Percentiles rank a stretch among this genome's conserved stretches.
These are phyloP conservation scores for Pollenia amentaria DNA, from an alignment of 2,888 invertebrate genomes.

Conservation along the genomic window DNA sequence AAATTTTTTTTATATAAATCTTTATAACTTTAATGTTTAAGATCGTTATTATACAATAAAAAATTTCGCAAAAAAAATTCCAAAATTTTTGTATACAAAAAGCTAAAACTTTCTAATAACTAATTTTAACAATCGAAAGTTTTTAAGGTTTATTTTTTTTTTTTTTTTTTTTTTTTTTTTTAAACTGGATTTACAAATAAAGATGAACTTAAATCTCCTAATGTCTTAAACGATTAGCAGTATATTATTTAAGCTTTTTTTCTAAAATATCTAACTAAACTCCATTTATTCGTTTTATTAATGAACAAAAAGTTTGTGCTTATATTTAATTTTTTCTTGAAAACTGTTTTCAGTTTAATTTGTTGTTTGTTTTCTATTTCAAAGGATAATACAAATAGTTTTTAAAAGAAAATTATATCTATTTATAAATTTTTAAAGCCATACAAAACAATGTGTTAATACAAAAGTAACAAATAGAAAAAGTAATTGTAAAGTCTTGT, in stretches of 20 bases:
- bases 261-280: slow-evolving; percentile 1
- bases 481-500: slow-evolving; percentile 55
- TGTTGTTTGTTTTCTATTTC: slow-evolving; percentile 68
- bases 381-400: slow-evolving; percentile 23
- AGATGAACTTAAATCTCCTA: not conserved
- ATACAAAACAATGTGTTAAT: slow-evolving; percentile 61
- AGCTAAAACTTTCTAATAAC: too few species aligned
- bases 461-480: slow-evolving; percentile 21
- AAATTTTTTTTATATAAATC: too few species aligned
- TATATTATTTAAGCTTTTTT: not conserved
- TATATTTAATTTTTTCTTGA: slow-evolving; percentile 54
- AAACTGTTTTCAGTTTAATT: slow-evolving; percentile 65
- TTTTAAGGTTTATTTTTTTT: not conserved
- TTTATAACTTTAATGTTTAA: too few species aligned
- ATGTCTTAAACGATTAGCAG: slow-evolving; percentile 35
- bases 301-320: not conserved
- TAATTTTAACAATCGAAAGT: too few species aligned
- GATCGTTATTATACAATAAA: too few species aligned
- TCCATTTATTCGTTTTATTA: slow-evolving; percentile 16
- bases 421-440: slow-evolving; percentile 50
- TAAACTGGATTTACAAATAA: not conserved
- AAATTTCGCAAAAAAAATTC: too few species aligned
- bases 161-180: not conserved
- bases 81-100: too few species aligned
- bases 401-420: slow-evolving; percentile 28